Evolutionary conservation across 2,888 invertebrate genomes (phyloP).

Genomic region (Rhabditophanes sp.): DNA sequence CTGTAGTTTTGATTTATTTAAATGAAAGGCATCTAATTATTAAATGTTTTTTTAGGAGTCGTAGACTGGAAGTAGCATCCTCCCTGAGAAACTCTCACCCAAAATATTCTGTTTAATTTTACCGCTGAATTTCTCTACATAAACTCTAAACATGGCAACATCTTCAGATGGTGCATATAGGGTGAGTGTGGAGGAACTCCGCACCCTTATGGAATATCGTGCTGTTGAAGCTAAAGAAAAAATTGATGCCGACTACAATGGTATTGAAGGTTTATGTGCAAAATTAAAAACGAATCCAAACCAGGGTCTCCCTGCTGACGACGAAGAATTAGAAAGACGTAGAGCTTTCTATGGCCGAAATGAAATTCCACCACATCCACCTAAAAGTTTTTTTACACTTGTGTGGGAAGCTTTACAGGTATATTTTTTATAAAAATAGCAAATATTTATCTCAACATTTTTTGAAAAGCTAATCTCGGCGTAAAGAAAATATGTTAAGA

Average conservation of each 20-base stretch:
- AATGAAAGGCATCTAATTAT: too few relatives aligned
- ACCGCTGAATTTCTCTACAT: too few relatives aligned
- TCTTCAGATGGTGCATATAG: conserved; percentile 18
- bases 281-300: conserved; percentile 88
- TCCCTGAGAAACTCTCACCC: too few relatives aligned
- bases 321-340: conserved; percentile 76
- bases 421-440: too few relatives aligned
- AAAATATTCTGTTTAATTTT: too few relatives aligned
- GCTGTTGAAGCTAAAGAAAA: conserved; percentile 35
- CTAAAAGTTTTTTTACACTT: conserved; percentile 25
- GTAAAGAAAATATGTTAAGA: too few relatives aligned
- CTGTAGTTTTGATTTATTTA: too few relatives aligned
- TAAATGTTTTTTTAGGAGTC: too few relatives aligned
- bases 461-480: too few relatives aligned
- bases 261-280: conserved; percentile 64
- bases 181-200: conserved; percentile 33
- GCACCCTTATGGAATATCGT: conserved; percentile 38
- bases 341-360: conserved; percentile 83
- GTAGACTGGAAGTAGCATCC: too few relatives aligned
- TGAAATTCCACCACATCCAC: conserved; percentile 67
- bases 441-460: too few relatives aligned
- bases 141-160: too few relatives aligned
- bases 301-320: conserved; percentile 63
- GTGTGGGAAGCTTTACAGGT: conserved; percentile 34
- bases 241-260: conserved; percentile 18